Conservation (phyloP, 2,797 vertebrate species). For the Chelonia mydas region DNA sequence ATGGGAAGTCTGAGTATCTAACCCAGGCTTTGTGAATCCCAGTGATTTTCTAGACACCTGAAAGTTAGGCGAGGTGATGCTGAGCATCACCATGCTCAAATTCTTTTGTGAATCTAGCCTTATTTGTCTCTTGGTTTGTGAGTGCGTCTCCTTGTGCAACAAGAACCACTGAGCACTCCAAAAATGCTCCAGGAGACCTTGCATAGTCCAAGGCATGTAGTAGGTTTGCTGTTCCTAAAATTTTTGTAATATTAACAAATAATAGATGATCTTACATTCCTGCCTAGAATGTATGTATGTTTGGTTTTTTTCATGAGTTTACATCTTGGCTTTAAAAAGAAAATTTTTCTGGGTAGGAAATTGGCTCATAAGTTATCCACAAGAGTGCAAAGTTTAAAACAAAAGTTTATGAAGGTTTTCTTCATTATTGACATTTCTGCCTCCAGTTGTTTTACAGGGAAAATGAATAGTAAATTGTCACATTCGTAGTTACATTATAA, state of each 20-base stretch:
- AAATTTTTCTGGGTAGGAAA: not conserved
- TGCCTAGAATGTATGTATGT: not conserved
- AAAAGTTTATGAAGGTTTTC: not conserved
- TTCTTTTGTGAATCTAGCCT: not conserved
- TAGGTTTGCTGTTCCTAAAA: not conserved
- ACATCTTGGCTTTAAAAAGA: not conserved
- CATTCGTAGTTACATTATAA: not conserved
- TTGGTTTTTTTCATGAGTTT: not conserved
- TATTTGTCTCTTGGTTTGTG: conserved; percentile 38
- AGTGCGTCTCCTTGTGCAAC: conserved; percentile 35
- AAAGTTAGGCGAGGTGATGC: too few species aligned
- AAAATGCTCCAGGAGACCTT: conserved; percentile 4
- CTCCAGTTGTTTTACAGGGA: fast-evolving
- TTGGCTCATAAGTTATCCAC: not conserved
- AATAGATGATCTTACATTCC: conserved; percentile 6
- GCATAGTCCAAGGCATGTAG: not conserved
- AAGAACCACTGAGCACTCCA: not conserved
- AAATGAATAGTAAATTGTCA: not conserved
- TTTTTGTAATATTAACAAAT: not conserved
- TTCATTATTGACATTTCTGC: not conserved
- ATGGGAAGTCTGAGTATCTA: too few species aligned
- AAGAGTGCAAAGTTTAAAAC: not conserved
- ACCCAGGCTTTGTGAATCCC: too few species aligned
- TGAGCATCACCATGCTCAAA: too few species aligned
- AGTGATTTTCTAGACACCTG: too few species aligned